These are phyloP conservation scores for Amphimedon queenslandica DNA, from an alignment of 37 sponge, comb jelly and placozoan species.

Conservation along the genomic window DNA sequence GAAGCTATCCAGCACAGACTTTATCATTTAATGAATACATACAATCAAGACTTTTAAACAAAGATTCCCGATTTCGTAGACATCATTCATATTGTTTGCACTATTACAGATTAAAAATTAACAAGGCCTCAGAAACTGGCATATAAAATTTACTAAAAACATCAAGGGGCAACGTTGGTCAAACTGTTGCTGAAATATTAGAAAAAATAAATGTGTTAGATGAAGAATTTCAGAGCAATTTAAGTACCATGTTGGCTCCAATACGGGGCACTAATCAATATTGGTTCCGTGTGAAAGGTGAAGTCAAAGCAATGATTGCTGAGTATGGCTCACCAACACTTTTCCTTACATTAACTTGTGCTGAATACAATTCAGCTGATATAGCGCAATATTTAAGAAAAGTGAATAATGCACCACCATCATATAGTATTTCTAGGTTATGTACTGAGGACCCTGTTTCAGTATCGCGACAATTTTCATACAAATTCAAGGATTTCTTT, in stretches of 20 bases:
- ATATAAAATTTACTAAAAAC: too few species aligned
- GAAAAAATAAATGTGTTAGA: too few species aligned
- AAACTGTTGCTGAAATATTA: too few species aligned
- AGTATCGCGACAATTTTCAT: conserved; percentile 22
- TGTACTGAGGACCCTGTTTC: conserved; percentile 43
- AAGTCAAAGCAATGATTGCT: too few species aligned
- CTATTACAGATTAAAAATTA: too few species aligned
- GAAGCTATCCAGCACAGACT: conserved; percentile 13
- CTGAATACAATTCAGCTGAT: conserved; percentile 39
- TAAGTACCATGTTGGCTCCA: too few species aligned
- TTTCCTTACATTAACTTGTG: conserved; percentile 54
- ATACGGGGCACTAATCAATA: too few species aligned
- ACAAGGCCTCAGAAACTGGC: too few species aligned
- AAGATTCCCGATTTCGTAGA: conserved; percentile 30
- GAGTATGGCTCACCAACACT: conserved; percentile 36
- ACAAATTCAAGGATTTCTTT: conserved; percentile 34
- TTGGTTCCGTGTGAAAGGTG: too few species aligned
- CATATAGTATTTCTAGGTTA: conserved; percentile 20
- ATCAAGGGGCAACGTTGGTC: too few species aligned
- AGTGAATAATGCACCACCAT: conserved; percentile 33
- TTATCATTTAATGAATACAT: conserved; percentile 24
- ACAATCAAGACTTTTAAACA: conserved; percentile 51
- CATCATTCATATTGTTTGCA: background rate
- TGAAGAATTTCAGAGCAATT: too few species aligned
- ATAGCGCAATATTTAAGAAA: conserved; percentile 23